Conservation (phyloP, 2,113 vertebrate genomes). For the Sylvietta virens region DNA sequence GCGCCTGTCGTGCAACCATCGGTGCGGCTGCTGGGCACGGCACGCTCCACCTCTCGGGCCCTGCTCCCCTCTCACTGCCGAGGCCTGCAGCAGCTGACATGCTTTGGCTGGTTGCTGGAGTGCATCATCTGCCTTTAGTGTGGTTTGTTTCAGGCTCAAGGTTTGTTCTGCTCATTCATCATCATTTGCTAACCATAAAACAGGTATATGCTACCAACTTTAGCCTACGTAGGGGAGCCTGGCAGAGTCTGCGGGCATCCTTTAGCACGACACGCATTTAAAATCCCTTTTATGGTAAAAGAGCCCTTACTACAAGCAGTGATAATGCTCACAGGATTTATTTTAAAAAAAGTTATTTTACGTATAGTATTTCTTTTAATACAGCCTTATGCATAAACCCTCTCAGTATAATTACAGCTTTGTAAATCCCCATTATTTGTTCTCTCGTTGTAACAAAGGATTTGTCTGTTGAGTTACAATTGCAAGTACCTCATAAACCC, state of each 20-base stretch:
- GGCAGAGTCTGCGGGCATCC: not conserved
- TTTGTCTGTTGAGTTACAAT: slow-evolving; percentile 20
- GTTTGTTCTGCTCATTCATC: not conserved
- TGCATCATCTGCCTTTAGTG: not conserved
- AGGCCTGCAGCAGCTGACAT: not conserved
- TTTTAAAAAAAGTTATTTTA: not conserved
- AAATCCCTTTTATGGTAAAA: not conserved
- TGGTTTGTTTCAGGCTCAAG: not conserved
- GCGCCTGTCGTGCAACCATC: fast-evolving
- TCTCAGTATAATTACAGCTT: slow-evolving; percentile 13
- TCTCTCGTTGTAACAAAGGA: slow-evolving; percentile 2
- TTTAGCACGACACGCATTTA: not conserved
- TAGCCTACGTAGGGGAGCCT: not conserved
- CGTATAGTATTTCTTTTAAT: not conserved
- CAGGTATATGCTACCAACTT: not conserved
- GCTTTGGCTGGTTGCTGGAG: not conserved
- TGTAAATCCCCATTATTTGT: slow-evolving; percentile 28
- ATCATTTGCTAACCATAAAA: not conserved
- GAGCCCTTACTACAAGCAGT: not conserved
- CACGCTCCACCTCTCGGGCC: not conserved
- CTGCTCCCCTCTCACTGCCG: not conserved
- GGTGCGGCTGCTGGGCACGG: fast-evolving
- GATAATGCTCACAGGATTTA: not conserved
- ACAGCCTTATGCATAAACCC: not conserved
- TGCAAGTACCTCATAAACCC: slow-evolving; percentile 6